These are phyloP conservation scores for Nephrocerus scutellatus DNA, from an alignment of 2,888 invertebrate species.

Conservation along the genomic window DNA sequence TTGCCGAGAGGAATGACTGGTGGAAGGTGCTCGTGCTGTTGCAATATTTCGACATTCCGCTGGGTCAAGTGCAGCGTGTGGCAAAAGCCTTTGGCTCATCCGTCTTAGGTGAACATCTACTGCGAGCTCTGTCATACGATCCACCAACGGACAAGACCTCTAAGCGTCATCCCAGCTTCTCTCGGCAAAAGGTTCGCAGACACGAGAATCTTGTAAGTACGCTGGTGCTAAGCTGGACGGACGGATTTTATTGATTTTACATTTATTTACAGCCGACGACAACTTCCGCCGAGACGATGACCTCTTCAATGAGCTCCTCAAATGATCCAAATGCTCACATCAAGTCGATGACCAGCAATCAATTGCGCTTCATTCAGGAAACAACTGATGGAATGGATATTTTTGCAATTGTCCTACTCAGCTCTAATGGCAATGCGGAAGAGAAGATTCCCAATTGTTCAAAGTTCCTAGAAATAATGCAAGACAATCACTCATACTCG, in stretches of 20 bases:
- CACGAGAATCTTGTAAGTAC: slow-evolving; percentile 2
- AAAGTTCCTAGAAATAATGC: slow-evolving; percentile 35
- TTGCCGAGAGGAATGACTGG: slow-evolving; percentile 60
- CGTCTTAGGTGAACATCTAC: slow-evolving; percentile 38
- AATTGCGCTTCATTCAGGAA: slow-evolving; percentile 28
- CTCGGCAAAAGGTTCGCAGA: slow-evolving; percentile 20
- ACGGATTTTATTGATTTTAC: background rate
- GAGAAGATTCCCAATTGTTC: slow-evolving; percentile 23
- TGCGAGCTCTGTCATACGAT: slow-evolving; percentile 38
- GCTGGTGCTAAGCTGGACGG: background rate
- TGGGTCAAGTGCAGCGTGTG: slow-evolving; percentile 41
- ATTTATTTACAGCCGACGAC: slow-evolving; percentile 24
- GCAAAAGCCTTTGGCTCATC: slow-evolving; percentile 31
- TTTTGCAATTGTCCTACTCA: slow-evolving; percentile 41
- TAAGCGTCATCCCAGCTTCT: slow-evolving; percentile 25
- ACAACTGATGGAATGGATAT: slow-evolving; percentile 31
- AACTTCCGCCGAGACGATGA: slow-evolving; percentile 37
- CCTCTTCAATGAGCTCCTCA: slow-evolving; percentile 39
- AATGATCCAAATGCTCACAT: slow-evolving; percentile 27
- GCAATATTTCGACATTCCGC: slow-evolving; percentile 63
- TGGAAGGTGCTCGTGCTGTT: slow-evolving; percentile 62
- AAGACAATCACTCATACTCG: slow-evolving; percentile 26
- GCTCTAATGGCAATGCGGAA: slow-evolving; percentile 31
- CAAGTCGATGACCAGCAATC: slow-evolving; percentile 18
- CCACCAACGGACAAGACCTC: slow-evolving; percentile 16